A percentile compares a stretch with the other conserved stretches of the same genome.
These are phyloP conservation scores for Nephrocerus scutellatus DNA, from an alignment of 2,888 invertebrate species.

Conservation along the genomic window DNA sequence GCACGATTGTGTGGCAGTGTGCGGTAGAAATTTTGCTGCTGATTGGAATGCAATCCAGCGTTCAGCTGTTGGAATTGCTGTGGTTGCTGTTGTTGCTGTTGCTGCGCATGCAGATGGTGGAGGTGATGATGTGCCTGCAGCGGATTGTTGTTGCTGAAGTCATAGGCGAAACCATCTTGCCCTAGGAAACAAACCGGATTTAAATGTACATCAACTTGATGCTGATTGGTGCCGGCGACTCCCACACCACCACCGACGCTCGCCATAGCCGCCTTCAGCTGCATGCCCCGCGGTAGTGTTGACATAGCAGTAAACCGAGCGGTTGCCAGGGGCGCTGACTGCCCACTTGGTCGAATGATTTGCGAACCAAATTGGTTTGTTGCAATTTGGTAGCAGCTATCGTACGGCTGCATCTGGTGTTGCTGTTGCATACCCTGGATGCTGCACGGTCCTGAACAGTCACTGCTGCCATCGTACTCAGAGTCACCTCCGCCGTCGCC, in stretches of 20 bases:
- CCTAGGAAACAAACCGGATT: conserved; percentile 71
- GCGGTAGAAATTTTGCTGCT: conserved; percentile 57
- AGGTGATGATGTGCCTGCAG: conserved; percentile 23
- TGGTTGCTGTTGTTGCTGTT: conserved; percentile 28
- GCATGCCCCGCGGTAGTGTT: conserved; percentile 50
- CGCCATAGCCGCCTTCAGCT: conserved; percentile 43
- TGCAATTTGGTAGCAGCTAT: conserved; percentile 46
- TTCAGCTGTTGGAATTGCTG: conserved; percentile 27
- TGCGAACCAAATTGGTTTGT: conserved; percentile 55
- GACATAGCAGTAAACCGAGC: conserved; percentile 49
- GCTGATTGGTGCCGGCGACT: conserved; percentile 46
- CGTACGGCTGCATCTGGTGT: conserved; percentile 35
- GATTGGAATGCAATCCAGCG: no score
- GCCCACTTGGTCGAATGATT: conserved; percentile 34
- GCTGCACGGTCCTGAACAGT: conserved; percentile 39
- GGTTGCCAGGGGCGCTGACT: conserved; percentile 43
- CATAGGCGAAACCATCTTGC: conserved; percentile 65
- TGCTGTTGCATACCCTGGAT: conserved; percentile 22
- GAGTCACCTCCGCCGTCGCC: no score
- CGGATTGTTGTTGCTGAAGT: conserved; percentile 44
- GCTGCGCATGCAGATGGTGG: conserved; percentile 23
- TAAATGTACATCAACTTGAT: conserved; percentile 66
- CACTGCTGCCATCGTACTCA: conserved; percentile 41
- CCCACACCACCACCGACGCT: conserved; percentile 6
- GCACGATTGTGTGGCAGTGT: conserved; percentile 68